Base-by-base conservation (phyloP, 2,888 invertebrate genomes). In the Eristalinus aeneus region DNA sequence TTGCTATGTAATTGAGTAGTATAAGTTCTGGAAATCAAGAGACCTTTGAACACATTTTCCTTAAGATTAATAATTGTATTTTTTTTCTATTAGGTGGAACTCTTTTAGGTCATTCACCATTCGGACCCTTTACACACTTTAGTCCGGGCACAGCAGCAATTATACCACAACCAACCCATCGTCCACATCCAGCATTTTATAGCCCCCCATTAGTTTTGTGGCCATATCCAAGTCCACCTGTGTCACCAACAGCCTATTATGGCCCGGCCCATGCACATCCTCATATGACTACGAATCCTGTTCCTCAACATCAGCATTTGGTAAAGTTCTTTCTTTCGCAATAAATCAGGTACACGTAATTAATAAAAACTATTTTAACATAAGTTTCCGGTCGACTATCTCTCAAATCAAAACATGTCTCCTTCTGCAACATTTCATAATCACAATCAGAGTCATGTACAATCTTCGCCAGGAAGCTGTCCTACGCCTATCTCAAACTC, bases 201-300 rank as follows among this genome's bases (percentile, higher is more conserved):
- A 94, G 94, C 46, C 95, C 95, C 34, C 95, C 95, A 72, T 94
- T 96, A 84, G 95, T 98, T 89, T 98, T 98, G 93, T 98, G 98
- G 98, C 96, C 97, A 0, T 98, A 98, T 93, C 98, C 98, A 63
- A 97, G 97, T 89, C 98, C 98, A 53, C 98, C 98, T 0, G 97
- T 98, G 20, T 98, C 98, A 58, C 98, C 98, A 0, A 97, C 97
- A 53, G 96, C 96, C 89, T 97, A 97, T 92, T 97, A 96, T 91
- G 96, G 96, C 85, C 94, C 95, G 1, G 94, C 95, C 27, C 92
- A 92, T 77, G 91, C 92, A 31, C 91, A 91, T 0, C 90, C 92
- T 11, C 90, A 90, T 77, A 89, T 90, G 69, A 87, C 90, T 23
- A 88, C 87, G 16, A 88, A 82, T 65, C 86, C 77, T 20, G 53